These are phyloP conservation scores for Agapostemon virescens DNA, from an alignment of 2,888 invertebrate species.

Conservation along the genomic window DNA sequence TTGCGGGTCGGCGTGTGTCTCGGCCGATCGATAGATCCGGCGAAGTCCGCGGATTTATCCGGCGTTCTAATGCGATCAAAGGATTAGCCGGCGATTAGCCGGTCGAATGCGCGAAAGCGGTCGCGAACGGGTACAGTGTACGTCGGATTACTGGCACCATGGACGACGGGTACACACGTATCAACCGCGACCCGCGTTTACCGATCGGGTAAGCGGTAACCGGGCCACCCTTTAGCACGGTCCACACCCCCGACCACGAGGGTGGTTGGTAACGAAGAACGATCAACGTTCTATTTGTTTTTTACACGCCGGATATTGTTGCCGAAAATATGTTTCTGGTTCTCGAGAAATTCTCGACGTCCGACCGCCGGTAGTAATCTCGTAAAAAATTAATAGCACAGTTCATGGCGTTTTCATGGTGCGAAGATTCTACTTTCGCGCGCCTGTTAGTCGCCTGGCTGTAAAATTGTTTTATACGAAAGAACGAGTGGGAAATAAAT, in stretches of 20 bases:
- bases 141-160: background rate
- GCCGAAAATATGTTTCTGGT: too few relatives aligned
- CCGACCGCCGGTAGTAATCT: too few relatives aligned
- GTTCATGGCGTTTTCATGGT: too few relatives aligned
- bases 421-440: too few relatives aligned
- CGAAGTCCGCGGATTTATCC: slow-evolving; percentile 10
- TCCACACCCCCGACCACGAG: background rate
- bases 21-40: background rate
- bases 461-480: too few relatives aligned
- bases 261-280: background rate
- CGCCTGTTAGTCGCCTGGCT: too few relatives aligned
- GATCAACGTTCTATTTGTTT: background rate
- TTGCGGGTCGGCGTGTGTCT: background rate
- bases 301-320: too few relatives aligned
- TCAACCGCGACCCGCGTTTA: slow-evolving; percentile 1
- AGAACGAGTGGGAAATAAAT: too few relatives aligned
- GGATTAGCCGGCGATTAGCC: slow-evolving; percentile 18
- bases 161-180: slow-evolving; percentile 19
- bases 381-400: too few relatives aligned
- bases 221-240: background rate
- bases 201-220: background rate
- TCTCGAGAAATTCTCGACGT: too few relatives aligned
- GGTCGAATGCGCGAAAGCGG: slow-evolving; percentile 25
- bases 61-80: slow-evolving; percentile 8
- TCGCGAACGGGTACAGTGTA: slow-evolving; percentile 6